Evolutionary conservation across 2,797 vertebrate genomes (phyloP).

Genomic region (Hydrocynus forskahlii): DNA sequence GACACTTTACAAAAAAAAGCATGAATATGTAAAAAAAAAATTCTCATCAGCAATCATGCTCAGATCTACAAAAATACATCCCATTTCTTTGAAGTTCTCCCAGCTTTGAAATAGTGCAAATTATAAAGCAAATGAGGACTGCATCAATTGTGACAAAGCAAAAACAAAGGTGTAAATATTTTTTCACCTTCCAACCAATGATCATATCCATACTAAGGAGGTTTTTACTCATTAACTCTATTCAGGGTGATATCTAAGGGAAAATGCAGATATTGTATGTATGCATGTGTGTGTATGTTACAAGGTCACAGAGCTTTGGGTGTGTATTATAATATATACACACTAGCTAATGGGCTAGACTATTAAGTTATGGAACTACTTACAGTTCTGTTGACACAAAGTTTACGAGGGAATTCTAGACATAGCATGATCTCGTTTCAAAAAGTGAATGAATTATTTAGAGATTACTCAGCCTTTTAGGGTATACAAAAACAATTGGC

Average conservation of each 20-base stretch:
- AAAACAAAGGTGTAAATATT: conserved; percentile 21
- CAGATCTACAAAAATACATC: conserved; percentile 20
- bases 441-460: conserved; percentile 23
- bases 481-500: conserved; percentile 33
- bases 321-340: conserved; percentile 32
- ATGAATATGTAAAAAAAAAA: conserved; percentile 22
- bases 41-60: not conserved
- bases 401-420: conserved; percentile 13
- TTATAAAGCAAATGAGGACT: conserved; percentile 12
- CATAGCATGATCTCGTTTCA: conserved; percentile 32
- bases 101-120: not conserved
- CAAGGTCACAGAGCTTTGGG: conserved; percentile 31
- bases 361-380: conserved; percentile 19
- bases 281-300: conserved; percentile 20
- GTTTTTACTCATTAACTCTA: conserved; percentile 13
- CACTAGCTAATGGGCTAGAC: conserved; percentile 25
- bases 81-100: not conserved
- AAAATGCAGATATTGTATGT: conserved; percentile 24
- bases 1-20: conserved; percentile 7
- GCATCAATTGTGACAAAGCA: not conserved
- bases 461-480: conserved; percentile 20
- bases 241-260: conserved; percentile 25
- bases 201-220: not conserved
- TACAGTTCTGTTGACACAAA: not conserved
- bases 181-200: not conserved